Conservation (phyloP, 2,797 vertebrate species). For the Danio jaintianensis region DNA sequence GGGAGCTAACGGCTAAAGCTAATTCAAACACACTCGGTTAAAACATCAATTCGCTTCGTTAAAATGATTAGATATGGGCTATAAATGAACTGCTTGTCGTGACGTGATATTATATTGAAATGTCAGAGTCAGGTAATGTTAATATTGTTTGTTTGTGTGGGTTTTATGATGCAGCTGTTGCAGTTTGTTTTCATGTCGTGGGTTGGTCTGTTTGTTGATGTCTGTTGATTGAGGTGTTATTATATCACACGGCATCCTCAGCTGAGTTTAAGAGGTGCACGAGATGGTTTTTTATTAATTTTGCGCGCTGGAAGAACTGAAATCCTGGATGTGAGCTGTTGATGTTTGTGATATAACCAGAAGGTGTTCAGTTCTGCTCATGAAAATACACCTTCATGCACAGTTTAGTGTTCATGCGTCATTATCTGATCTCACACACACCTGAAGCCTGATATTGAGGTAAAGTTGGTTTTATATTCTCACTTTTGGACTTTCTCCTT, state of each 20-base stretch:
- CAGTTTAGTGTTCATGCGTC: not conserved
- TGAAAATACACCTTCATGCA: not conserved
- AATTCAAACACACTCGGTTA: constrained; percentile 31
- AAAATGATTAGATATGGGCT: not conserved
- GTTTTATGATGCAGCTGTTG: not conserved
- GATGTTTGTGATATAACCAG: too few species aligned
- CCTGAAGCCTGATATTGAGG: too few species aligned
- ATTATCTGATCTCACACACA: not conserved
- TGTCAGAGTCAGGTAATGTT: not conserved
- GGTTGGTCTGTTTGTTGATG: not conserved
- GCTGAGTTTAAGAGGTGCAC: not conserved
- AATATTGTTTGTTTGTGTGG: not conserved
- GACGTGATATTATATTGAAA: not conserved
- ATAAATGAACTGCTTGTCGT: not conserved
- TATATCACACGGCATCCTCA: too few species aligned
- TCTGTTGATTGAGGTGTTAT: not conserved
- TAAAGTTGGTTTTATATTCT: too few species aligned
- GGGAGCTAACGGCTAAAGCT: constrained; percentile 46
- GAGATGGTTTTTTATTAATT: not conserved
- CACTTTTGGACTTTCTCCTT: too few species aligned
- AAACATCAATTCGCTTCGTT: not conserved
- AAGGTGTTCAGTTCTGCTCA: not conserved
- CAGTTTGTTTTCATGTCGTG: not conserved
- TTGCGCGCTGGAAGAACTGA: not conserved
- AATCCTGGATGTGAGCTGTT: not conserved